These are phyloP conservation scores for Phengaris arion DNA, from an alignment of 2,888 invertebrate species.

Conservation along the genomic window DNA sequence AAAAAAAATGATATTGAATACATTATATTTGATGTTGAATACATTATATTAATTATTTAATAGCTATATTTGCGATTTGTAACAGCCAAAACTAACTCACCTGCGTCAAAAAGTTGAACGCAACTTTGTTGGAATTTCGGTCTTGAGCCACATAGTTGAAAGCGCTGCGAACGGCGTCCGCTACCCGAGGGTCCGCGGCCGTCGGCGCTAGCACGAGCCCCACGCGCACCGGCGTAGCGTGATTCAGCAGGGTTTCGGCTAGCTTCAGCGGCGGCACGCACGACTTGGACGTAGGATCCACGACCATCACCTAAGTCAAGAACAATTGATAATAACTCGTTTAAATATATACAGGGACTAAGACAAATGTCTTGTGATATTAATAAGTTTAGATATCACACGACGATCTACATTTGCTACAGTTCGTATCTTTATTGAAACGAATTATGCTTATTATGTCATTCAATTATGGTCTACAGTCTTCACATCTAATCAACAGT, in stretches of 20 bases:
- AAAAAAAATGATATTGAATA: too few species aligned
- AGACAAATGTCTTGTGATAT: too few species aligned
- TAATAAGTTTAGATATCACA: too few species aligned
- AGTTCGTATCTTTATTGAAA: too few species aligned
- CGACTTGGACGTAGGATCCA: slow-evolving; percentile 87
- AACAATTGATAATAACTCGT: neutral
- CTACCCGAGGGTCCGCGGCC: slow-evolving; percentile 82
- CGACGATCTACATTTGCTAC: too few species aligned
- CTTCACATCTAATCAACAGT: too few species aligned
- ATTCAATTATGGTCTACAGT: too few species aligned
- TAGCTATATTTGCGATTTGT: too few species aligned
- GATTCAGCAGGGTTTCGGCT: slow-evolving; percentile 93
- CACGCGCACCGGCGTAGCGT: slow-evolving; percentile 93
- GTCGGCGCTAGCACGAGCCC: slow-evolving; percentile 89
- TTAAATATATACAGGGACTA: neutral
- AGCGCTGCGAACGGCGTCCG: slow-evolving; percentile 91
- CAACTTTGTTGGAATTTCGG: slow-evolving; percentile 84
- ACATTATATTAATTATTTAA: too few species aligned
- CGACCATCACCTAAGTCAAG: slow-evolving; percentile 84
- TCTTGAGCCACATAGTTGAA: slow-evolving; percentile 93
- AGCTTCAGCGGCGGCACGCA: slow-evolving; percentile 88
- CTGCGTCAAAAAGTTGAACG: slow-evolving; percentile 91
- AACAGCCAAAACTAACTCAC: slow-evolving; percentile 57
- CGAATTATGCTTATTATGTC: too few species aligned
- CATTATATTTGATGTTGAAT: neutral